phyloP scores from a whole-genome alignment of 1,140 invertebrate genomes.

The Bactericera cockerelli region DNA sequence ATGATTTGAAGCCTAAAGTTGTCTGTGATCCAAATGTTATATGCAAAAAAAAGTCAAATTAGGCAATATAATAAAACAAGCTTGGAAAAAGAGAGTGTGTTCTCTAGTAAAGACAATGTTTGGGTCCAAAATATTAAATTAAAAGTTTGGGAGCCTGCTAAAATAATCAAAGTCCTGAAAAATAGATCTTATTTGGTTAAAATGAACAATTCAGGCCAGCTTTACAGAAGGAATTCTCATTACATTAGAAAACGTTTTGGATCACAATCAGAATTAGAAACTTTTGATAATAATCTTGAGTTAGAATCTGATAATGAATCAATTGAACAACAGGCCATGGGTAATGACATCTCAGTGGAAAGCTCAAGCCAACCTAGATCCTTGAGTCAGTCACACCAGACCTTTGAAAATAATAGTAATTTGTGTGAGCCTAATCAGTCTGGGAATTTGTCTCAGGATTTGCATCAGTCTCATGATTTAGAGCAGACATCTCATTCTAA shows the following conservation, averaged over 20 bases:
- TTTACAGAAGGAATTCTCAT: not conserved
- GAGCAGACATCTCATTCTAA: no score
- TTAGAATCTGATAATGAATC: no score
- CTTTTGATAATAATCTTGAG: no score
- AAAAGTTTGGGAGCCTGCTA: conserved; percentile 3
- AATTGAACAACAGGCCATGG: no score
- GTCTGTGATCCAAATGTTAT: not conserved
- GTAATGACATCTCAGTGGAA: no score
- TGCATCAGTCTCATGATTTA: no score
- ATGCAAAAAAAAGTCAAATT: not conserved
- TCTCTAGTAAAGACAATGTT: not conserved
- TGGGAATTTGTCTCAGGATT: no score
- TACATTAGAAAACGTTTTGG: not conserved
- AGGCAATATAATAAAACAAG: not conserved
- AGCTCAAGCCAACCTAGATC: no score
- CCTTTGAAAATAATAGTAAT: no score
- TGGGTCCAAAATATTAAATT: conserved; percentile 4
- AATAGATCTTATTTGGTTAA: not conserved
- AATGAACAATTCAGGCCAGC: not conserved
- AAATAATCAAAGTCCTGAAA: not conserved
- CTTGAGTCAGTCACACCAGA: no score
- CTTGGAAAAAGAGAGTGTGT: not conserved
- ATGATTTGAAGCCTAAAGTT: not conserved
- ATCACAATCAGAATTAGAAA: no score
- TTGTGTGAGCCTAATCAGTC: no score